Evolutionary conservation across 2,797 vertebrate species (phyloP).

Genomic region (Arvicola amphibius): DNA sequence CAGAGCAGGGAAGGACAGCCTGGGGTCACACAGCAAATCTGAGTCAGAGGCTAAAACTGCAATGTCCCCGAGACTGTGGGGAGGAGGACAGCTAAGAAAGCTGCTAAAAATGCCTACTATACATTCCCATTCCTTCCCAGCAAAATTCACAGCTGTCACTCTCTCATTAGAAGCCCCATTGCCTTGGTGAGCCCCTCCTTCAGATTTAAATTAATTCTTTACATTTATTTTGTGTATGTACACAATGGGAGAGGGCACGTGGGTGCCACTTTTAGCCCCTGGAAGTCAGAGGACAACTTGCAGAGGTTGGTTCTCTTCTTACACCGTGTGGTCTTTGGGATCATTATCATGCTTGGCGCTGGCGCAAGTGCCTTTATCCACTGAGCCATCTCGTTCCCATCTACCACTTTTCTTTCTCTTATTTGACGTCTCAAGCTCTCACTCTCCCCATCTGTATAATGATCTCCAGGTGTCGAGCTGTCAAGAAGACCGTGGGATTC

Average conservation of each 20-base stretch:
- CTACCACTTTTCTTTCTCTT: neutral
- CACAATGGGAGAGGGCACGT: neutral
- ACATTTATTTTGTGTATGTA: neutral
- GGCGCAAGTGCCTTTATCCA: neutral
- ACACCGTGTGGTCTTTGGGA: neutral
- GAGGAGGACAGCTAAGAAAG: neutral
- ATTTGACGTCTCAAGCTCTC: neutral
- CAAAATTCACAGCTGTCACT: neutral
- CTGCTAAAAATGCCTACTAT: neutral
- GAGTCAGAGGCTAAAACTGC: neutral
- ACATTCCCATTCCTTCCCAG: neutral
- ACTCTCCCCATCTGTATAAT: conserved; percentile 7
- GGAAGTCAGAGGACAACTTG: neutral
- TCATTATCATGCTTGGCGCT: neutral
- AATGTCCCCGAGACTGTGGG: neutral
- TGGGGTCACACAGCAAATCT: conserved; percentile 28
- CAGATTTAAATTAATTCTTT: neutral
- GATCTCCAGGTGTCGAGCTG: neutral
- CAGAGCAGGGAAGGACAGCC: neutral
- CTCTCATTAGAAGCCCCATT: neutral
- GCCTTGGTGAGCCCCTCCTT: neutral
- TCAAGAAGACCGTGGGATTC: neutral
- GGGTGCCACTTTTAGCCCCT: neutral
- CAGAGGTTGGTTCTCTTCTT: neutral
- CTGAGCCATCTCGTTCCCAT: neutral